Evolutionary conservation across 2,113 vertebrate species (phyloP), one percentile per base, ranked within the genome.

Genomic region (Saimiri boliviensis): DNA sequence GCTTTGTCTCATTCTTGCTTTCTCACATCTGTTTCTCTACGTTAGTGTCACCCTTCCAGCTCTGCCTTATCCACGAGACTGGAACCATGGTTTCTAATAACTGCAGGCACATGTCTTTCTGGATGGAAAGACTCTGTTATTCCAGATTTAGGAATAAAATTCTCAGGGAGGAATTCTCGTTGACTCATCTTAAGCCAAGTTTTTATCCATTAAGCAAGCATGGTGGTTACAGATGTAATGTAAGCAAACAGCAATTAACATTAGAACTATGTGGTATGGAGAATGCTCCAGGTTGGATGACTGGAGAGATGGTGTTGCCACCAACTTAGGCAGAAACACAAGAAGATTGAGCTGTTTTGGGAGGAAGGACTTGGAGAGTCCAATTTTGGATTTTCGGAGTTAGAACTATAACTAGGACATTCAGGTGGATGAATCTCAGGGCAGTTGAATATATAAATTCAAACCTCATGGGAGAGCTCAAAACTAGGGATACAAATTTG

Each of bases 281-380:
- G n/a, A 27, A 23, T 47, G n/a, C 5, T 95, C 40, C 5, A 56
- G 14, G 12, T 5, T 25, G 27, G 32, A 12, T 54, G 19, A 45
- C 47, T 12, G 8, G 45, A 84, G 68, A 52, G 9, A 42, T 6
- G 20, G 23, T 14, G 17, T 5, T 2, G 9, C 2, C n/a, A 14
- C 14, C 25, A 12, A 0, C 27, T 23, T 37, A n/a, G 10, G 25
- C 30, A 19, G 23, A 60, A 68, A 32, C 9, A 0, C 0, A 2
- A 37, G 13, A 86, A 30, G 27, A 30, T 0, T 20, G 60, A 66
- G 54, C 9, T 19, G 5, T 12, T 5, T 2, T 35, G 47, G 35
- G 27, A 21, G 16, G 32, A 0, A 0, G 10, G 5, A 1, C 35
- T 7, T 2, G 8, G 83, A 25, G 8, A 13, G 54, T 40, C 74